These are phyloP conservation scores for Thunnus thynnus DNA, from an alignment of 2,113 vertebrate species.

Conservation along the genomic window DNA sequence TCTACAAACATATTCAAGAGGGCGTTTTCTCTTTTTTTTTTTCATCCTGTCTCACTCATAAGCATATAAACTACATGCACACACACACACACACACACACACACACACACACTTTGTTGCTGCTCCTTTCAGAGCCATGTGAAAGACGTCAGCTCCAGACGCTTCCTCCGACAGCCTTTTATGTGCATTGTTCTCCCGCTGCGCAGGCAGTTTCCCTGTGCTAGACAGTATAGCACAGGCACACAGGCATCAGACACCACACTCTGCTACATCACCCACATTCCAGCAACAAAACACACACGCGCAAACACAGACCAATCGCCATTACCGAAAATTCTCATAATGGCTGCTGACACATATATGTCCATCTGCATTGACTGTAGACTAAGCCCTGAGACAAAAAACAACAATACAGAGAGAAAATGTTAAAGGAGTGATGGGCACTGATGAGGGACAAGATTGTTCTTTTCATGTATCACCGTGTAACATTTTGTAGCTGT, in stretches of 20 bases:
- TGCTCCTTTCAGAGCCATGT: conserved; percentile 70
- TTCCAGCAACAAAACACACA: conserved; percentile 22
- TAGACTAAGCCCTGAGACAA: conserved; percentile 74
- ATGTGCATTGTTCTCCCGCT: conserved; percentile 78
- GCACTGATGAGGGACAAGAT: conserved; percentile 73
- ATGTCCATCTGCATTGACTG: conserved; percentile 75
- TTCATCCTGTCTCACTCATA: conserved; percentile 35
- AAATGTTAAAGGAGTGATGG: conserved; percentile 72
- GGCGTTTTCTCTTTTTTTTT: conserved; percentile 39
- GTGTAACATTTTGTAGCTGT: conserved; percentile 35
- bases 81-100: conserved; percentile 1
- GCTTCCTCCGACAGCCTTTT: conserved; percentile 77
- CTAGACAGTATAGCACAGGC: conserved; percentile 62
- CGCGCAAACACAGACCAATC: conserved; percentile 45
- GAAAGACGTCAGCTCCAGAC: conserved; percentile 76
- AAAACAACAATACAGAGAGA: conserved; percentile 64
- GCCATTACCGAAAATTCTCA: conserved; percentile 66
- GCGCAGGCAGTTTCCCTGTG: conserved; percentile 57
- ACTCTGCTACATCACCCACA: conserved; percentile 63
- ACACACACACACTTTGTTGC: conserved; percentile 41
- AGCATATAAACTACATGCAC: conserved; percentile 48
- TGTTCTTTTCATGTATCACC: conserved; percentile 34
- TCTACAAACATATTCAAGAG: conserved; percentile 53
- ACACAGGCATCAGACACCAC: conserved; percentile 66
- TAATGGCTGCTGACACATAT: conserved; percentile 80